These are phyloP conservation scores for Scaptomyza montana DNA, from an alignment of 1,140 invertebrate species.

Conservation along the genomic window DNA sequence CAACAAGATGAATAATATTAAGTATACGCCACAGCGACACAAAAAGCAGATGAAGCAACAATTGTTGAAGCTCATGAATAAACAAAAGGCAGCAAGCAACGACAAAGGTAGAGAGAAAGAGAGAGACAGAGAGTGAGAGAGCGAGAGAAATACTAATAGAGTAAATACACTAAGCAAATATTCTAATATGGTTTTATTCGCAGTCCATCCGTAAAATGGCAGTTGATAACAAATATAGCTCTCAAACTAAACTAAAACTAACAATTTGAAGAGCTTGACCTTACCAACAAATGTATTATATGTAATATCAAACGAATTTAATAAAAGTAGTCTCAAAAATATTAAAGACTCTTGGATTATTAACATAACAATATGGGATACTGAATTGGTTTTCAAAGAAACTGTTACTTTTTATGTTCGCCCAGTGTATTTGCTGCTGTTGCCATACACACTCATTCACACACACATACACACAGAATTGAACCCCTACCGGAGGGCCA, in stretches of 20 bases:
- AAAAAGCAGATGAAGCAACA: slow-evolving; percentile 13
- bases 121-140: not conserved
- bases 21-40: slow-evolving; percentile 32
- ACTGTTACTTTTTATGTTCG: not conserved
- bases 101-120: not conserved
- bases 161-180: no score
- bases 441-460: not conserved
- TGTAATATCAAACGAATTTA: no score
- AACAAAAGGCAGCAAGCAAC: slow-evolving; percentile 8
- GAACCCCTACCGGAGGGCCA: slow-evolving; percentile 36
- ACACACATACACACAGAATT: not conserved
- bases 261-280: no score
- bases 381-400: not conserved
- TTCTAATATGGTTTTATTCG: no score
- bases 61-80: slow-evolving; percentile 17
- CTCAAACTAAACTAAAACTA: no score
- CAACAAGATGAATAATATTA: slow-evolving; percentile 5
- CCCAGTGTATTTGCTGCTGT: not conserved
- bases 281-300: no score
- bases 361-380: no score
- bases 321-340: no score
- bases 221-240: no score
- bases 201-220: no score
- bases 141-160: not conserved
- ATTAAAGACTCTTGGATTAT: no score